Evolutionary conservation across 2,888 invertebrate genomes (phyloP), one percentile per base, ranked within the genome.

Genomic region (Siphlonurus alternatus): DNA sequence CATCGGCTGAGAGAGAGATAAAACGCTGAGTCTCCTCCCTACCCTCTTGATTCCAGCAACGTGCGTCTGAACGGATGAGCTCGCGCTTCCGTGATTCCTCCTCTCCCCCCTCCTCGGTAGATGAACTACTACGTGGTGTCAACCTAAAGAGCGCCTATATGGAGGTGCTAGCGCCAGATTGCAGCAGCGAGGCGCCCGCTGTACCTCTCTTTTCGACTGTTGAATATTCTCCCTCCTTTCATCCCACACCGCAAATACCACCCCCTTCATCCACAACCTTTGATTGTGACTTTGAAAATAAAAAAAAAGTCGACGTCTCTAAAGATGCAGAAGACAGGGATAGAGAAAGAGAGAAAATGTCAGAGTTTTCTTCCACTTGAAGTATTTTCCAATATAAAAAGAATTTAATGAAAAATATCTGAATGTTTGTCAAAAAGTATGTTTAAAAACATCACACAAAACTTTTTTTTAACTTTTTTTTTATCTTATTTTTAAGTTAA

Each of bases 331-430:
- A 38, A 38, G 15, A 38, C 7, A 38, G 15, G 15, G 56, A 10
- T 7, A n/a, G 56, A 7, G 56, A 5, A 20, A 20, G n/a, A 56
- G 56, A 56, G 56, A 56, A 56, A 56, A 56, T 56, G 56, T 56
- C 56, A 56, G 56, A 56, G 19, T 56, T 53, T n/a, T 64, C 59
- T 64, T 64, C 64, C 64, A 61, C 60, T 60, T 54, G 60, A 64
- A 64, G 60, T 64, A 64, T 64, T 64, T 64, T 64, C 64, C 64
- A 64, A 64, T 64, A 64, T 56, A 59, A 60, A 53, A 54, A 64
- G 64, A 64, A 64, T 60, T 64, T 64, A 64, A 64, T 64, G 64
- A 64, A 64, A 64, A 56, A 56, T 56, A 56, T 56, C 56, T 22
- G n/a, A 22, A 56, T 56, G 56, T 56, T 56, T 56, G 56, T 38